Evolutionary conservation across 2,888 invertebrate species (phyloP), one percentile per base, ranked within the genome.

Genomic region (Ethmia dodecea): DNA sequence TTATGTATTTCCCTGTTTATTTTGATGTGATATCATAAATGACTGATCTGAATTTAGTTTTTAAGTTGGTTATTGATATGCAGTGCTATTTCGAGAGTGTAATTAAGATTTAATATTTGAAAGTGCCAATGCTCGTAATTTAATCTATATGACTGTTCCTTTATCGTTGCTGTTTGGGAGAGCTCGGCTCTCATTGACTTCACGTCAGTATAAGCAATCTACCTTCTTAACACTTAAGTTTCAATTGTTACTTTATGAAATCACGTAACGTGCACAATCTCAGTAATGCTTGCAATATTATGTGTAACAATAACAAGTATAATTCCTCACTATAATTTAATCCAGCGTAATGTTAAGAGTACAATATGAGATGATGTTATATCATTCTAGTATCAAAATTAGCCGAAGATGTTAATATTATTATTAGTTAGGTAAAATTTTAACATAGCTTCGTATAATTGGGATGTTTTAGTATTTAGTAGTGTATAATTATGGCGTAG

Each of bases 1-100:
- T 50, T 48, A 84, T 84, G 75, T 87, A 86, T 84, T 81, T 79
- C 78, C 84, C 86, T 79, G 77, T 84, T 86, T 88, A 84, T 87
- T 88, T 88, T 86, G 86, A 88, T 88, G 88, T 88, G 88, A 88
- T 88, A 88, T 86, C 87, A 86, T 86, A 86, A 87, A 88, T 83
- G 87, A 87, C 87, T 88, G 87, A 87, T 87, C 87, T 87, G 87
- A 86, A 86, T 84, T 87, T 86, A 86, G 87, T 87, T 87, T 86
- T 83, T 86, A 87, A 87, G 87, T 87, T 87, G 86, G 75, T 87
- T 86, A 81, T 83, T 77, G 69, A 81, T 84, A 77, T 75, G 81
- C 86, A 86, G 86, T 86, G 86, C 86, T 86, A 84, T 80, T 83
- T 83, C 78, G 75, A 79, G 74, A 73, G 75, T 81, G 77, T 86